phyloP scores from a whole-genome alignment of 2,888 invertebrate genomes.

The Leptothorax acervorum region DNA sequence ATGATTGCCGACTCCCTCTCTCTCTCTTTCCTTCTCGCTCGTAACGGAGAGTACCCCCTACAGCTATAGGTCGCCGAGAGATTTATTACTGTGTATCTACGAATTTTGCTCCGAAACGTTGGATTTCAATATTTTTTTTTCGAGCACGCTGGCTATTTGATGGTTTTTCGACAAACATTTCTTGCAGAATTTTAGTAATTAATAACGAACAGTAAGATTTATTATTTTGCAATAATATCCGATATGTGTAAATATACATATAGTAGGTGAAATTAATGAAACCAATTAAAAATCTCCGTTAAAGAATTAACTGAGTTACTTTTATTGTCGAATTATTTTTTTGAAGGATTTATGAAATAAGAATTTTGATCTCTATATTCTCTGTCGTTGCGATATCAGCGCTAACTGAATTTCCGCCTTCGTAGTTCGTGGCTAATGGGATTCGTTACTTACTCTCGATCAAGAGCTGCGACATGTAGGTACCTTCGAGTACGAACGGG shows the following conservation, averaged over 20 bases:
- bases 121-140: conserved; percentile 4
- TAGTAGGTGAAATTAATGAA: neutral
- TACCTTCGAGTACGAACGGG: conserved; percentile 49
- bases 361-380: neutral
- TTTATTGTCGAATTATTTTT: neutral
- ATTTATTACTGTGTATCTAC: conserved; percentile 56
- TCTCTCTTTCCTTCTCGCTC: conserved; percentile 35
- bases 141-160: neutral
- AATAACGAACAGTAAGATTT: neutral
- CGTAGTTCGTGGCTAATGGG: neutral
- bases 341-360: neutral
- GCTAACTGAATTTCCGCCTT: neutral
- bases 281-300: neutral
- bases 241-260: neutral
- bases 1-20: conserved; percentile 62
- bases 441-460: neutral
- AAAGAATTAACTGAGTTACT: neutral
- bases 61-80: conserved; percentile 64
- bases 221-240: neutral
- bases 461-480: conserved; percentile 1
- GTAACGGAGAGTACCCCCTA: conserved; percentile 68
- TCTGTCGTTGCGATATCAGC: neutral
- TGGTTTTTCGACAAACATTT: conserved; percentile 4
- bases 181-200: neutral
- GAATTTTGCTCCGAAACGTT: conserved; percentile 47